phyloP scores from a whole-genome alignment of 2,113 vertebrate genomes.

The Dryoscopus gambensis region DNA sequence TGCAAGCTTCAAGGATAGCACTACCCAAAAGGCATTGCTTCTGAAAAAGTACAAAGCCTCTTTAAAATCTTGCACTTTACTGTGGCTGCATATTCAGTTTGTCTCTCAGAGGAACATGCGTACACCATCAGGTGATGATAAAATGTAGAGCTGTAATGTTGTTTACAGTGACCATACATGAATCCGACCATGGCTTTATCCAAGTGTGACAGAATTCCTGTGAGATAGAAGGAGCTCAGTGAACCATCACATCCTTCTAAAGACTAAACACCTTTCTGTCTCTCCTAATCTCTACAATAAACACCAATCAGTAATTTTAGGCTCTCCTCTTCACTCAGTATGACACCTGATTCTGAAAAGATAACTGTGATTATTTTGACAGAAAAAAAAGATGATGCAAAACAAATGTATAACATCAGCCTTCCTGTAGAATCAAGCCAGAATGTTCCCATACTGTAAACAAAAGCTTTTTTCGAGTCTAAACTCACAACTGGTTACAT shows the following conservation, averaged over 20 bases:
- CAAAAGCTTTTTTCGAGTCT: neutral
- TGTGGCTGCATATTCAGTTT: neutral
- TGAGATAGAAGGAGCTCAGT: neutral
- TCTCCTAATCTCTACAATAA: conserved; percentile 30
- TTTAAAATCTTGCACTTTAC: neutral
- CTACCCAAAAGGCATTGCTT: neutral
- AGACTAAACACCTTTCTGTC: conserved; percentile 16
- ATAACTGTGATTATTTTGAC: neutral
- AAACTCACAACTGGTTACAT: neutral
- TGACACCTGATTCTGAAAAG: neutral
- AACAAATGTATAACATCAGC: neutral
- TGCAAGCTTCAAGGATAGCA: neutral
- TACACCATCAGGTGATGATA: neutral
- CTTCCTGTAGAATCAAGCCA: neutral
- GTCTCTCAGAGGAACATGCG: neutral
- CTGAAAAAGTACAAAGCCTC: neutral
- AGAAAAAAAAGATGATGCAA: neutral
- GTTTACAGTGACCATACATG: neutral
- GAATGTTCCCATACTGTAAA: neutral
- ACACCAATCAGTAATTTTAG: neutral
- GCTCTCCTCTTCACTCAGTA: neutral
- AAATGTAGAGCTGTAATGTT: neutral
- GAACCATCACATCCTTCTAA: neutral
- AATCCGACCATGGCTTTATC: neutral
- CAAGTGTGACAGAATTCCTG: neutral